phyloP scores from a whole-genome alignment of 1,140 invertebrate genomes.

The Holcopasites calliopsidis region DNA sequence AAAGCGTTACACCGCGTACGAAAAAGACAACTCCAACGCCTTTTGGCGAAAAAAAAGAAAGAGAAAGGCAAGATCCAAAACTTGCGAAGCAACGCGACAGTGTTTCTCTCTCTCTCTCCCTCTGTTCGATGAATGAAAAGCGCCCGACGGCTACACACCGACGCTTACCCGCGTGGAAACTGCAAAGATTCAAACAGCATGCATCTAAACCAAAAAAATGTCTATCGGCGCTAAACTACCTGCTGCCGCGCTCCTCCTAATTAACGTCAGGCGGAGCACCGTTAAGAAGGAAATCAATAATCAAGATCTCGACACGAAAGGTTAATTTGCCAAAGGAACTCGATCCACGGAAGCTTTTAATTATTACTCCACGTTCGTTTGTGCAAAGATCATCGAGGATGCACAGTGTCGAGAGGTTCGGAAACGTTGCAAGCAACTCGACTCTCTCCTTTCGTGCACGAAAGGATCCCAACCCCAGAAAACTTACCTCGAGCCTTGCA shows the following conservation, averaged over 20 bases:
- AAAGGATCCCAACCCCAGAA: conserved; percentile 58
- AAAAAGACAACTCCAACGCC: background rate
- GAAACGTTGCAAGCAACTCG: conserved; percentile 15
- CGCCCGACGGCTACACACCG: conserved; percentile 16
- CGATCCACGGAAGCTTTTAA: background rate
- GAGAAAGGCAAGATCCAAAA: conserved; percentile 33
- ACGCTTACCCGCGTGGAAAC: conserved; percentile 7
- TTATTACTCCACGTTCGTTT: too few relatives aligned
- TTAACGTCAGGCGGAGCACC: background rate
- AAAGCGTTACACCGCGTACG: conserved; percentile 8
- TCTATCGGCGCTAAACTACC: conserved; percentile 27
- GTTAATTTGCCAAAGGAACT: background rate
- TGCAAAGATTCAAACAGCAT: conserved; percentile 6
- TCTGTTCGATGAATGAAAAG: conserved; percentile 3
- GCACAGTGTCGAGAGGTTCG: conserved; percentile 56
- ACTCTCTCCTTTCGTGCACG: conserved; percentile 18
- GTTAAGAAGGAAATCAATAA: background rate
- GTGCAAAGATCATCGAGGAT: conserved; percentile 61
- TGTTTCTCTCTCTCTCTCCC: background rate
- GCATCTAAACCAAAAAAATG: conserved; percentile 11
- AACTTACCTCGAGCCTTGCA: conserved; percentile 74
- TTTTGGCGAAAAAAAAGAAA: conserved; percentile 10
- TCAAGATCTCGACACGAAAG: background rate
- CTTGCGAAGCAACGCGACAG: conserved; percentile 29
- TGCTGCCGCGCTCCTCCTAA: conserved; percentile 34